These are phyloP conservation scores for Patella caerulea DNA, from an alignment of 2,888 invertebrate genomes.

Conservation along the genomic window DNA sequence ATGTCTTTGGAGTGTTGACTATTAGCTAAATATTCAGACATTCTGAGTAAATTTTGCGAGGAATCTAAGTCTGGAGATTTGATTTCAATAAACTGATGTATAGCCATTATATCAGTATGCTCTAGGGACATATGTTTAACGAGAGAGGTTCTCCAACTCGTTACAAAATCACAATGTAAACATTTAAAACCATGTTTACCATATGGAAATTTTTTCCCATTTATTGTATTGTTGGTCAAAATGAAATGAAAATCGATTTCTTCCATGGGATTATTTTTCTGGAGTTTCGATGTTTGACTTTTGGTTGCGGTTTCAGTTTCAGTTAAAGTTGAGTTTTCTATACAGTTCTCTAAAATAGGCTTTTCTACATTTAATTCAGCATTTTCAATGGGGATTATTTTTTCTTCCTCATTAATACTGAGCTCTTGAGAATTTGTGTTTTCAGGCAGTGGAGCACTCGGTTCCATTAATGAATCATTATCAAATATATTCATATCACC, in stretches of 20 bases:
- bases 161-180: slow-evolving; percentile 56
- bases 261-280: not conserved
- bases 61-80: slow-evolving; percentile 20
- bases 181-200: slow-evolving; percentile 57
- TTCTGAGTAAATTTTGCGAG: slow-evolving; percentile 51
- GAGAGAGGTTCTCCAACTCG: slow-evolving; percentile 51
- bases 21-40: slow-evolving; percentile 52
- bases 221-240: slow-evolving; percentile 41
- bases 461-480: not conserved
- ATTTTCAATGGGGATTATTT: not conserved
- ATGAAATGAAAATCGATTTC: slow-evolving; percentile 51
- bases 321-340: not conserved
- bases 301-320: not conserved
- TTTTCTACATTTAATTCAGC: not conserved
- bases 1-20: slow-evolving; percentile 29
- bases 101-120: slow-evolving; percentile 51
- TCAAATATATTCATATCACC: slow-evolving; percentile 1
- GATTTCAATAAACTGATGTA: slow-evolving; percentile 43
- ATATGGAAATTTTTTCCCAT: slow-evolving; percentile 46
- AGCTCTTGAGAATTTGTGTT: not conserved
- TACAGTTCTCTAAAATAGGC: not conserved
- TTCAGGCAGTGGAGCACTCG: not conserved
- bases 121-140: slow-evolving; percentile 57
- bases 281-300: not conserved
- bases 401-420: not conserved